A percentile compares a stretch with the other conserved stretches of the same genome.
Evolutionary conservation across 2,797 vertebrate genomes (phyloP).

Genomic region (Alcedo quadribrachys): DNA sequence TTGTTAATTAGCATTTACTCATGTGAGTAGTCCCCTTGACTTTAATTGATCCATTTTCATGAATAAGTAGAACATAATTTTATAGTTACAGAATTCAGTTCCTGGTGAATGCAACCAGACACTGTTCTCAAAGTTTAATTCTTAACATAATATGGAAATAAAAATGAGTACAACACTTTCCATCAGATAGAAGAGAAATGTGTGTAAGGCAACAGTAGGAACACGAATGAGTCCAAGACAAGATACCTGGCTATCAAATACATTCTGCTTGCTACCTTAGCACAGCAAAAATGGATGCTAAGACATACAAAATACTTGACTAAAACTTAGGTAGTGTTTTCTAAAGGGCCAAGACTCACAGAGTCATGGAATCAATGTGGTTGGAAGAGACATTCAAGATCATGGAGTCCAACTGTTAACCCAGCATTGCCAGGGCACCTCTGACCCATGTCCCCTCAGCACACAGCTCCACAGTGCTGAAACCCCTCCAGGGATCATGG

Average conservation of each 20-base stretch:
- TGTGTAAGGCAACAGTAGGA: background rate
- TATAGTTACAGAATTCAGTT: conserved; percentile 46
- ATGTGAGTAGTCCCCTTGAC: conserved; percentile 65
- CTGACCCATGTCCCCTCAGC: background rate
- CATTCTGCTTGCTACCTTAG: background rate
- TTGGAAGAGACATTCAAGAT: background rate
- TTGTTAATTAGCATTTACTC: conserved; percentile 69
- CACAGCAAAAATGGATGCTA: background rate
- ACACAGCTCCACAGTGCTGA: background rate
- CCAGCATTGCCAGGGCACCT: background rate
- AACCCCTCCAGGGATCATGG: background rate
- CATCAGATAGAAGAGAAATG: conserved; percentile 21
- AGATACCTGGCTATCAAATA: conserved; percentile 1
- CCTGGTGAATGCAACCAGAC: conserved; percentile 12
- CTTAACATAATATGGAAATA: conserved; percentile 41
- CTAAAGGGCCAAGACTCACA: background rate
- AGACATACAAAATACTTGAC: background rate
- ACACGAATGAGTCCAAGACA: background rate
- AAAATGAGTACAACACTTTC: conserved; percentile 29
- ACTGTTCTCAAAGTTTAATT: background rate
- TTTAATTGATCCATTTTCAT: conserved; percentile 70
- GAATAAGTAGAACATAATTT: conserved; percentile 61
- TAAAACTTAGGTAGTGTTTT: background rate
- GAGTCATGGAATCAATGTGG: background rate
- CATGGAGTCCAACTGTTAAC: background rate